These are phyloP conservation scores for Cryptomyrus ogoouensis DNA, from an alignment of 2,113 vertebrate genomes.

Conservation along the genomic window DNA sequence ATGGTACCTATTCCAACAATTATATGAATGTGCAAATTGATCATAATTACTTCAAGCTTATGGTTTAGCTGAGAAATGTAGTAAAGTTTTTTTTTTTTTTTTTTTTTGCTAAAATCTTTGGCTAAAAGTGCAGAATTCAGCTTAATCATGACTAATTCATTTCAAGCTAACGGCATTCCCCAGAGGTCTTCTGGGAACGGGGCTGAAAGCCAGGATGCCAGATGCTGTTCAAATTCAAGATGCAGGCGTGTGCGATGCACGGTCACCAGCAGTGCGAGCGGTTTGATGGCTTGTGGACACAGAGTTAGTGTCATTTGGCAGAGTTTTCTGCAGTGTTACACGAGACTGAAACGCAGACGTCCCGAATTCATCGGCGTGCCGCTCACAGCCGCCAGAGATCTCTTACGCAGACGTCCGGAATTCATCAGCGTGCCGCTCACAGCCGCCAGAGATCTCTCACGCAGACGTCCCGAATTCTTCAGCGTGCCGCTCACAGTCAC, in stretches of 20 bases:
- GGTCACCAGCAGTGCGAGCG: neutral
- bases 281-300: neutral
- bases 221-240: neutral
- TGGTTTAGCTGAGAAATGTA: neutral
- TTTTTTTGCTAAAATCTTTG: neutral
- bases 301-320: neutral
- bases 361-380: neutral
- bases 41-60: neutral
- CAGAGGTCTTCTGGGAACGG: neutral
- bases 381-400: neutral
- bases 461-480: too few relatives aligned
- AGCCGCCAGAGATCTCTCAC: too few relatives aligned
- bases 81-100: neutral
- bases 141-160: neutral
- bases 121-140: neutral
- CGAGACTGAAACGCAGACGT: neutral
- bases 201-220: neutral
- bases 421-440: too few relatives aligned
- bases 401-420: neutral
- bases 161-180: neutral
- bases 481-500: too few relatives aligned
- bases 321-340: neutral
- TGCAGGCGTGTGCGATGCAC: neutral
- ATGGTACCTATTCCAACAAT: neutral
- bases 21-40: neutral